Conservation (phyloP, 2,113 vertebrate species). For the Xenus cinereus region DNA sequence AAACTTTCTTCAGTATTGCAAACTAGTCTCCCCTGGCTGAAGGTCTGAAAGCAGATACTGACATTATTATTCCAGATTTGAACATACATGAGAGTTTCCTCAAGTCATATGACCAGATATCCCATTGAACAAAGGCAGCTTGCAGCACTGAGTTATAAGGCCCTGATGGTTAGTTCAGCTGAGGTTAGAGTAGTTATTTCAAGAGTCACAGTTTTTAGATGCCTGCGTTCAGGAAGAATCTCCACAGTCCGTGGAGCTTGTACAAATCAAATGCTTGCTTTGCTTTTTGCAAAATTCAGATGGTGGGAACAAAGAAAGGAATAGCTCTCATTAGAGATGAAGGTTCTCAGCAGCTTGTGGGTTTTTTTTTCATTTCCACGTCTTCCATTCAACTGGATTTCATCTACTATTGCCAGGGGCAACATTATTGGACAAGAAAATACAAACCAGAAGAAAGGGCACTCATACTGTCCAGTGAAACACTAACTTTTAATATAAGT, state of each 20-base stretch:
- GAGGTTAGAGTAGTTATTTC: neutral
- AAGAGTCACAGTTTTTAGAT: neutral
- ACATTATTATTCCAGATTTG: neutral
- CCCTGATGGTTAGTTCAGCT: neutral
- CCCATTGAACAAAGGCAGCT: neutral
- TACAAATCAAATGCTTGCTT: neutral
- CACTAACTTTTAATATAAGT: neutral
- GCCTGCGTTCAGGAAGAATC: neutral
- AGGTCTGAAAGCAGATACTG: neutral
- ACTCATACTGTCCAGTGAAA: neutral
- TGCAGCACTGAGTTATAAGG: neutral
- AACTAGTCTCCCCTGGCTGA: neutral
- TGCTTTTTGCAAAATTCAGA: neutral
- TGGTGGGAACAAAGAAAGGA: neutral
- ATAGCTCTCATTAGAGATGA: neutral
- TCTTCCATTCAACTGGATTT: neutral
- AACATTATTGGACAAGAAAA: neutral
- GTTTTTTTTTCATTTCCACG: neutral
- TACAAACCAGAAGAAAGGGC: neutral
- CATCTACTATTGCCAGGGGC: neutral
- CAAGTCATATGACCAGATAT: neutral
- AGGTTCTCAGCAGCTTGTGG: neutral
- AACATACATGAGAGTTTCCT: neutral
- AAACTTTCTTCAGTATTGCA: neutral
- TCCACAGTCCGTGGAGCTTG: neutral